Conservation (phyloP, 1,140 invertebrate genomes). For the Proctacanthus coquilletti region DNA sequence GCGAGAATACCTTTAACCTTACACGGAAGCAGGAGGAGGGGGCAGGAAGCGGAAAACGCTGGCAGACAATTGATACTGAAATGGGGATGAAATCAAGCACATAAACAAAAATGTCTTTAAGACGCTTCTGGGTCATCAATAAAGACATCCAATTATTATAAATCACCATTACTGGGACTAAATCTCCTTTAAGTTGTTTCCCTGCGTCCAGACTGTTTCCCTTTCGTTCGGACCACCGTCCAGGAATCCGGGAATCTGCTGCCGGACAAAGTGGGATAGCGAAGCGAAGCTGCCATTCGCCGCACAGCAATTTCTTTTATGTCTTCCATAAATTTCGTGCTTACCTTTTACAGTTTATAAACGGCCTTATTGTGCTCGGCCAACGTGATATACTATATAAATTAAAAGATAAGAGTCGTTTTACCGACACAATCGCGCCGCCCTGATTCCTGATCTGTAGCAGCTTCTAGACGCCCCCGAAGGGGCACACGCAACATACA, state of each 20-base stretch:
- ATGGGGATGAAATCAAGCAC: too few species aligned
- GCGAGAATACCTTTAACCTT: too few species aligned
- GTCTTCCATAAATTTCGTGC: neutral
- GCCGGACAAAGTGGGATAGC: neutral
- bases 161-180: neutral
- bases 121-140: neutral
- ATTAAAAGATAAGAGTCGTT: too few species aligned
- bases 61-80: too few species aligned
- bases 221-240: neutral
- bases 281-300: neutral
- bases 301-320: neutral
- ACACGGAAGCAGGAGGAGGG: too few species aligned
- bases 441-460: too few species aligned
- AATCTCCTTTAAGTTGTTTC: neutral
- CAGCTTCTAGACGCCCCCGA: too few species aligned
- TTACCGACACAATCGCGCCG: too few species aligned
- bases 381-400: too few species aligned
- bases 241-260: neutral
- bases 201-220: neutral
- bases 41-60: too few species aligned
- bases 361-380: too few species aligned
- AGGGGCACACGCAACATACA: too few species aligned
- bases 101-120: conserved; percentile 1
- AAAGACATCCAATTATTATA: conserved; percentile 1
- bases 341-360: conserved; percentile 1